Conservation (phyloP, 2,113 vertebrate species). For the Ailurus styani region DNA sequence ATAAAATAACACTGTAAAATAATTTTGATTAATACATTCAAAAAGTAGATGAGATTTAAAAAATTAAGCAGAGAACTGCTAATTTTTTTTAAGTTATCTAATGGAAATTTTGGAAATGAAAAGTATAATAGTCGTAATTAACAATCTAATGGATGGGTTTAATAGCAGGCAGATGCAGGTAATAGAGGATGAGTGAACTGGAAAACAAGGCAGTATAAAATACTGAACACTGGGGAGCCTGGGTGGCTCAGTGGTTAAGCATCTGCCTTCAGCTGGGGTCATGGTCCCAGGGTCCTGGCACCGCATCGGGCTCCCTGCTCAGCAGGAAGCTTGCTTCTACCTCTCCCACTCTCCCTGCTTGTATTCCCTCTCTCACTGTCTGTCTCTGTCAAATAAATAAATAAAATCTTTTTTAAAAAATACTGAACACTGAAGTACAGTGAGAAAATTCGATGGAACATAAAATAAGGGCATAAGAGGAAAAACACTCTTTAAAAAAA, state of each 20-base stretch:
- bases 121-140: not conserved
- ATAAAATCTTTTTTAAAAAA: no score
- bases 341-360: no score
- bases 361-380: no score
- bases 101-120: constrained; percentile 27
- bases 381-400: no score
- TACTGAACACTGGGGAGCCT: not conserved
- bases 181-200: not conserved
- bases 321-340: no score
- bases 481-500: not conserved
- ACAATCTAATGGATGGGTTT: not conserved
- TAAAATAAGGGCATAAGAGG: not conserved
- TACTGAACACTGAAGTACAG: not conserved
- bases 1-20: not conserved
- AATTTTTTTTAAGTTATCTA: not conserved
- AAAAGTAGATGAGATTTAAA: not conserved
- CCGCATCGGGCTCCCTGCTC: no score
- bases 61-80: not conserved
- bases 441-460: not conserved
- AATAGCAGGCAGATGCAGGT: not conserved
- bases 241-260: no score
- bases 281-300: no score
- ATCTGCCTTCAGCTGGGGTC: no score
- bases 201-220: not conserved
- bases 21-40: not conserved